Evolutionary conservation across 2,113 vertebrate species (phyloP), one percentile per base, ranked within the genome.

Genomic region (Dolichallabes microphthalmus): DNA sequence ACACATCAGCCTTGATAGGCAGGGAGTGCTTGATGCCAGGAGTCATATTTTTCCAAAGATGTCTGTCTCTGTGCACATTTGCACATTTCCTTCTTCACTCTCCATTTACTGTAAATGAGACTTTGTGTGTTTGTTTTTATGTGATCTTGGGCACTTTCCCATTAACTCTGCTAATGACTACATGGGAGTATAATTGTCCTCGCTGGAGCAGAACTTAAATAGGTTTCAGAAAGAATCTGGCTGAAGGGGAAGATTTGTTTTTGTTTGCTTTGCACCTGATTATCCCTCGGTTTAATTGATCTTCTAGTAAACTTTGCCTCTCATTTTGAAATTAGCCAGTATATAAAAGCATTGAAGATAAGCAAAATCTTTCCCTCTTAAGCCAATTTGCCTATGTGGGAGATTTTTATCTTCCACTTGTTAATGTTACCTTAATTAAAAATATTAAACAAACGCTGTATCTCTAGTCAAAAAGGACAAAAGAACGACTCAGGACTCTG

Each of bases 201-300:
- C 64, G 86, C 58, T 84, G 78, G 88, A 86, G 82, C 82, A 87
- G 86, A 86, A 91, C 87, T 86, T 64, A 79, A 64, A 88, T 84
- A 88, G 89, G 89, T 91, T 92, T 86, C 88, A 60, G 85, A 60
- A 80, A 79, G 74, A 13, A 85, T 81, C 85, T 86, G 63, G 82
- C 89, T 90, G 89, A 90, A 91, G 88, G 81, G 80, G 82, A 90
- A 85, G 88, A 83, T 89, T 91, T 92, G 88, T 85, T 74, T 87
- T 87, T 86, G 73, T 90, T 86, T 88, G 71, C 85, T 88, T 82
- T 88, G 88, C 89, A 90, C 91, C 91, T 93, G 91, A 94, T 94
- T 93, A 92, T 90, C 92, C 89, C 69, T 85, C 76, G 75, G 92
- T 91, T 94, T 93, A 94, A 95, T 94, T 94, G 92, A 94, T 94